Conservation (phyloP, 2,113 vertebrate genomes). For the Piaya cayana region DNA sequence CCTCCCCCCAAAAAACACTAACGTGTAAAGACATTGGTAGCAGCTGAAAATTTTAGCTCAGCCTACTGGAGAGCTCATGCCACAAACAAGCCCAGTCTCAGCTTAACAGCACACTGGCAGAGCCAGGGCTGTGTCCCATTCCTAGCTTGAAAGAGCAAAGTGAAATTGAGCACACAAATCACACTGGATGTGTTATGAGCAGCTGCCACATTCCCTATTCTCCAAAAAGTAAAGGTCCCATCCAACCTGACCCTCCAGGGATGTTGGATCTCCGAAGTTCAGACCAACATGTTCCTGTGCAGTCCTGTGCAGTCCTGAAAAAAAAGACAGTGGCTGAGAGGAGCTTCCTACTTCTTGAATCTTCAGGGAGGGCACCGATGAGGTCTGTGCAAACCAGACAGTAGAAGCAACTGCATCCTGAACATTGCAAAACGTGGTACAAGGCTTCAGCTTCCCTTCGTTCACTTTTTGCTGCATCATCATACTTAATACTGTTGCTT, state of each 20-base stretch:
- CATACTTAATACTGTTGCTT: background rate
- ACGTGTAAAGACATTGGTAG: fast-evolving
- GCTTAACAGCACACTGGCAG: background rate
- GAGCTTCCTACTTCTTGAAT: background rate
- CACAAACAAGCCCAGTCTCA: background rate
- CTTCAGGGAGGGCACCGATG: background rate
- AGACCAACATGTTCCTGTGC: background rate
- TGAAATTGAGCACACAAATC: background rate
- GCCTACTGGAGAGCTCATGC: background rate
- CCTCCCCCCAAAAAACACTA: background rate
- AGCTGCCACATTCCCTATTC: background rate
- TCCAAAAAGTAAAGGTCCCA: background rate
- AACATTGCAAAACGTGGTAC: background rate
- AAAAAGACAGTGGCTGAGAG: background rate
- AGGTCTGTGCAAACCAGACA: background rate
- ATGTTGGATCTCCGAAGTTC: background rate
- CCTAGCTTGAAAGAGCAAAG: background rate
- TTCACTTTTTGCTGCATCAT: background rate
- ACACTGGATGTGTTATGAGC: background rate
- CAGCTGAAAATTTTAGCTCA: background rate
- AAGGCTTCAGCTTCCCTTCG: background rate
- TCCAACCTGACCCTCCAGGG: too few relatives aligned
- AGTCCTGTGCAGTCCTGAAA: too few relatives aligned
- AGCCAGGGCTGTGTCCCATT: background rate
- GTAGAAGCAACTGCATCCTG: background rate